phyloP scores from a whole-genome alignment of 2,888 invertebrate genomes.

The Aphidius colemani region DNA sequence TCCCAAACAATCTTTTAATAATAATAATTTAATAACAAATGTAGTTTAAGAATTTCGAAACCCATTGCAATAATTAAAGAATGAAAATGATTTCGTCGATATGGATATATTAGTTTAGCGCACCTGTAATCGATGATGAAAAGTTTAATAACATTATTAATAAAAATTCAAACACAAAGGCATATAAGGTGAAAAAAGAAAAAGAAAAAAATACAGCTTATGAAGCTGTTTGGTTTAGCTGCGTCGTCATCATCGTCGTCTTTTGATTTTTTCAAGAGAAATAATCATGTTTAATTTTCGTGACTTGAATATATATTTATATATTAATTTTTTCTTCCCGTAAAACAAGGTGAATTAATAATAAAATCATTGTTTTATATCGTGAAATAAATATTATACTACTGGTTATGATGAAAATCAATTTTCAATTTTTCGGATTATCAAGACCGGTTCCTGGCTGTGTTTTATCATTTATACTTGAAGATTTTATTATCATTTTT shows the following conservation, averaged over 20 bases:
- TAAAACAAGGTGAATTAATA: slow-evolving; percentile 16
- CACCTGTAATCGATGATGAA: slow-evolving; percentile 37
- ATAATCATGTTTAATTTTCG: too few species aligned
- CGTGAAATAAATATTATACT: too few species aligned
- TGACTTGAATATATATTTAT: too few species aligned
- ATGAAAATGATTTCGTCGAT: slow-evolving; percentile 34
- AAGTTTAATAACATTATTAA: slow-evolving; percentile 9
- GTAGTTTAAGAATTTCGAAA: slow-evolving; percentile 37
- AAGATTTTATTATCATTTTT: too few species aligned
- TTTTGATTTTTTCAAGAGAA: too few species aligned
- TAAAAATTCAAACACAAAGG: too few species aligned
- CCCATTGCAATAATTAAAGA: slow-evolving; percentile 38
- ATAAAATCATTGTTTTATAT: too few species aligned
- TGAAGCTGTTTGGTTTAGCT: slow-evolving; percentile 33
- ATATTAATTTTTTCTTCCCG: not conserved
- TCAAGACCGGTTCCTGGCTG: too few species aligned
- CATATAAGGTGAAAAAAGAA: not conserved
- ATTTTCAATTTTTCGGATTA: too few species aligned
- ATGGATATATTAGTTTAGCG: slow-evolving; percentile 37
- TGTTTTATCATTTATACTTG: too few species aligned
- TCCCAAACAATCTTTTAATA: too few species aligned
- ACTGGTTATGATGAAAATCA: too few species aligned
- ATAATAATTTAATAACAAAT: slow-evolving; percentile 13
- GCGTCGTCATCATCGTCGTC: not conserved
- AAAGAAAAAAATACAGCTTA: slow-evolving; percentile 34